phyloP scores from a whole-genome alignment of 2,888 invertebrate genomes.

The Lissocephala sabroskyi region DNA sequence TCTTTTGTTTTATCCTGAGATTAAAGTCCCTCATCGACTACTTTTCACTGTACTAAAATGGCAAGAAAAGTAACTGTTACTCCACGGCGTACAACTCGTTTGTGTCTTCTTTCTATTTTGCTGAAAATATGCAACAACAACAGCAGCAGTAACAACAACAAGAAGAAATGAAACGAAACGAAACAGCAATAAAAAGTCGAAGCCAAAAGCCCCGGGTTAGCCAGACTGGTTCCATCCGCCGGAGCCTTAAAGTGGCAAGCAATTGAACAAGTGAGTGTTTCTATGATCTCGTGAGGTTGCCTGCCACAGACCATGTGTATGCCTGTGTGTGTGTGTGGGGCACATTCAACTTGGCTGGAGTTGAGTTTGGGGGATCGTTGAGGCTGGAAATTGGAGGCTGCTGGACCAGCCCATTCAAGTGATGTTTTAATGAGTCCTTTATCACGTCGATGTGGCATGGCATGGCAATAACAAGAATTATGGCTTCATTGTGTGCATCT shows the following conservation, averaged over 20 bases:
- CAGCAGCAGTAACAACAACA: too few relatives aligned
- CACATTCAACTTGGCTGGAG: conserved; percentile 7
- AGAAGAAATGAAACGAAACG: too few relatives aligned
- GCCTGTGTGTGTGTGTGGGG: conserved; percentile 1
- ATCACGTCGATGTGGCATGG: conserved; percentile 50
- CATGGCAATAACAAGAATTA: conserved; percentile 45
- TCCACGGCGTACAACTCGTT: conserved; percentile 49
- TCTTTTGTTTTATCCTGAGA: too few relatives aligned
- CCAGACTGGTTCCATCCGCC: conserved; percentile 50
- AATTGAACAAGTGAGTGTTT: conserved; percentile 53
- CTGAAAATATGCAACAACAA: conserved; percentile 29
- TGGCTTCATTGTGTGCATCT: conserved; percentile 51
- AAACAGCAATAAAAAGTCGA: not conserved
- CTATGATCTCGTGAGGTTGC: too few relatives aligned
- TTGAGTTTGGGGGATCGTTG: conserved; percentile 7
- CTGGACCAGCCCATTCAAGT: conserved; percentile 60
- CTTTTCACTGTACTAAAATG: not conserved
- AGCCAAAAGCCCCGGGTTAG: not conserved
- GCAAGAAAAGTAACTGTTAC: conserved; percentile 55
- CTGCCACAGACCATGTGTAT: too few relatives aligned
- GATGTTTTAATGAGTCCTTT: conserved; percentile 66
- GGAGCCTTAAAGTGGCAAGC: conserved; percentile 57
- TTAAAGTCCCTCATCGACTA: too few relatives aligned
- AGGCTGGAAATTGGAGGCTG: conserved; percentile 43
- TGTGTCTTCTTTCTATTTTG: conserved; percentile 53